Conservation (phyloP, 2,888 invertebrate species). For the Dryocosmus kuriphilus region DNA sequence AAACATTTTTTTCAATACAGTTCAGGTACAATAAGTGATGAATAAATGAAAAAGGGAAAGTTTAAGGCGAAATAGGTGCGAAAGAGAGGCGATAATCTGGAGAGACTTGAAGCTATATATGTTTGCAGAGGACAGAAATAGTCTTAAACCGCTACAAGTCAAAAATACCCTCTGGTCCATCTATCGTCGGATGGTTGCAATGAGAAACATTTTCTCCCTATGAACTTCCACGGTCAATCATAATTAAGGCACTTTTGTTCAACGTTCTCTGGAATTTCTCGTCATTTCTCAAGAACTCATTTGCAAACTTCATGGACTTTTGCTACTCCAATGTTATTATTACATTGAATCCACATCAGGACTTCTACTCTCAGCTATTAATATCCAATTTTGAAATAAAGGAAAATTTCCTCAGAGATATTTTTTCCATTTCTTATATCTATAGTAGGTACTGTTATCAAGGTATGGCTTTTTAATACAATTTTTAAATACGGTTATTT, state of each 20-base stretch:
- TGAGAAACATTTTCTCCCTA: constrained; percentile 21
- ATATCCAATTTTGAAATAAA: not conserved
- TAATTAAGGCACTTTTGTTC: not conserved
- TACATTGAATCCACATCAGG: not conserved
- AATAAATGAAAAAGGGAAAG: not conserved
- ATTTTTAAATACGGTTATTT: no score
- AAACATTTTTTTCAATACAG: no score
- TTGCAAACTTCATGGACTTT: not conserved
- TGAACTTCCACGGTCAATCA: constrained; percentile 25
- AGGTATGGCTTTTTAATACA: no score
- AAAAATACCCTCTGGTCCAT: constrained; percentile 40
- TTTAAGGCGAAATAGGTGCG: constrained; percentile 2
- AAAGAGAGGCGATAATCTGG: constrained; percentile 12
- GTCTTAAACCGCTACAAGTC: constrained; percentile 26
- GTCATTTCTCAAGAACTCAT: not conserved
- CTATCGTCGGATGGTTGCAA: constrained; percentile 35
- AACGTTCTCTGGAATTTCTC: not conserved
- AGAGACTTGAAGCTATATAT: constrained; percentile 5
- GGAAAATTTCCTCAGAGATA: not conserved
- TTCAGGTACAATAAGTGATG: no score
- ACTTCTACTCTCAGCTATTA: not conserved
- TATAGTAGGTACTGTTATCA: no score
- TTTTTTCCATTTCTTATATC: not conserved
- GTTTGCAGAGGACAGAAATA: constrained; percentile 38
- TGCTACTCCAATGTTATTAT: not conserved